Evolutionary conservation across 2,888 invertebrate genomes (phyloP), one percentile per base, ranked within the genome.

Genomic region (Idaea dimidiata): DNA sequence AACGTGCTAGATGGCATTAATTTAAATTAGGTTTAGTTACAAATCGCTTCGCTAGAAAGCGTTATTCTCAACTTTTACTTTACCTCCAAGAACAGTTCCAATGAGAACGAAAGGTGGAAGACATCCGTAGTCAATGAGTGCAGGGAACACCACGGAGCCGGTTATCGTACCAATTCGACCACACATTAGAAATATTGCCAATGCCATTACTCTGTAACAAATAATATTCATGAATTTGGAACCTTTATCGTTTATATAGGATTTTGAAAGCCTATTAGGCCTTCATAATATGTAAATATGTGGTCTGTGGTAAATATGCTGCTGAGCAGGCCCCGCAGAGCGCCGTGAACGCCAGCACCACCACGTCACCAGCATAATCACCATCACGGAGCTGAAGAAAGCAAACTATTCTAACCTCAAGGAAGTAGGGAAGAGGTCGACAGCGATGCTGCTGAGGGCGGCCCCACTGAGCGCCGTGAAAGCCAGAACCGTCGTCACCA

Each of bases 101-200:
- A 96, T 94, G 79, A 95, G 94, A 60, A 95, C 81, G 79, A 96
- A 96, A 3, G 96, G 96, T 17, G 96, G 95, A 32, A 95, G 84
- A 75, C 96, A 96, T 54, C 96, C 96, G 31, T 93, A 88, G 70
- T 93, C 85, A 57, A 96, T 89, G 59, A 96, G 91, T 24, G 94
- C 88, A 0, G 96, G 96, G 76, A 96, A 96, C 3, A 95, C 78
- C 58, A 96, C 84, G 69, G 96, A 96, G 5, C 96, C 96, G 2
- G 94, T 83, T 55, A 96, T 93, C 6, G 96, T 95, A 6, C 96
- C 96, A 16, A 94, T 74, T 54, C 96, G 91, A 1, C 96, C 96
- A 59, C 91, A 89, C 95, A 96, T 96, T 91, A 96, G 93, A 53
- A 95, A 94, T 5, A 94, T 89, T 0, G 96, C 94, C 71, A 96